A percentile compares a stretch with the other conserved stretches of the same genome.
Evolutionary conservation across 2,113 vertebrate genomes (phyloP).

Genomic region (Corythaeola cristata): DNA sequence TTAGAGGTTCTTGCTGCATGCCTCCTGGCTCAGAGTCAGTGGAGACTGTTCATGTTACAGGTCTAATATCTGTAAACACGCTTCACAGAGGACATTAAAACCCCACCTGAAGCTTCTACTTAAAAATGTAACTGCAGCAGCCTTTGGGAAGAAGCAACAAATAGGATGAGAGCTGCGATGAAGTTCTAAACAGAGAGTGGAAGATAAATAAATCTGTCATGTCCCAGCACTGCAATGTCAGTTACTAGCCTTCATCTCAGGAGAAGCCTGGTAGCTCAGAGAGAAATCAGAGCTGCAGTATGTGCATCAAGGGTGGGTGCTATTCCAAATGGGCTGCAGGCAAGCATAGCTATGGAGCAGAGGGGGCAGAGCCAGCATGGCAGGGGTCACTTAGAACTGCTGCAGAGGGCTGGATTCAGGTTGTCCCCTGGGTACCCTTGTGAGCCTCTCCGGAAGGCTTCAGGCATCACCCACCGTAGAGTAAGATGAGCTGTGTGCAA

Average conservation of each 20-base stretch:
- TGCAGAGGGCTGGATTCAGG: not conserved
- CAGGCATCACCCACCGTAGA: accelerated
- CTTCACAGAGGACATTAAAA: not conserved
- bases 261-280: not conserved
- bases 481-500: not conserved
- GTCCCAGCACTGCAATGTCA: not conserved
- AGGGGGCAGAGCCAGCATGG: accelerated
- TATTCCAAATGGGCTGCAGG: not conserved
- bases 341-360: not conserved
- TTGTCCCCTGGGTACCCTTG: not conserved
- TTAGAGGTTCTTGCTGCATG: not conserved
- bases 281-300: not conserved
- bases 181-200: not conserved
- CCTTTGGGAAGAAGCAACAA: not conserved
- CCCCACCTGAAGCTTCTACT: not conserved
- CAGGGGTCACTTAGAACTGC: too few species aligned
- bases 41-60: not conserved
- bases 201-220: not conserved
- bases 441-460: not conserved
- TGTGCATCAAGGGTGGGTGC: not conserved
- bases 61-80: not conserved
- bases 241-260: not conserved
- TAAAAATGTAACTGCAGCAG: not conserved
- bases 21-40: not conserved
- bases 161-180: not conserved